phyloP scores from a whole-genome alignment of 2,797 vertebrate genomes.

The Tadarida brasiliensis region DNA sequence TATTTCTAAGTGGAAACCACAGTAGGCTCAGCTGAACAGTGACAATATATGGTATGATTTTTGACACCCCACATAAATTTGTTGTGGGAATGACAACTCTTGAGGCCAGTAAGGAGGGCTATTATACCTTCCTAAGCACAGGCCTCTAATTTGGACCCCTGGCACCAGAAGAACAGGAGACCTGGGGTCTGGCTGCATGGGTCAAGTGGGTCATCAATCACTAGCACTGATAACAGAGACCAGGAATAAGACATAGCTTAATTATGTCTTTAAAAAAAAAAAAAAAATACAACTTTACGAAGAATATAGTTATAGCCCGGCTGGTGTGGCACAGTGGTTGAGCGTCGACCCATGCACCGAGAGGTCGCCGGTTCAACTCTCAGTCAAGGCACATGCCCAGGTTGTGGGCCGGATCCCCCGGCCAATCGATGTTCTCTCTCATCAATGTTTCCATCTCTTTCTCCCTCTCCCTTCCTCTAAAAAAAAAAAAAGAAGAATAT shows the following conservation, averaged over 20 bases:
- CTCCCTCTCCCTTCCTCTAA: no score
- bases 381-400: no score
- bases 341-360: no score
- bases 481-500: background rate
- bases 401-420: no score
- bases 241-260: background rate
- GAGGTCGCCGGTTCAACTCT: no score
- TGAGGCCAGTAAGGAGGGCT: background rate
- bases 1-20: background rate
- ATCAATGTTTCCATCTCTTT: no score
- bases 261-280: background rate
- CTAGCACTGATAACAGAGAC: background rate
- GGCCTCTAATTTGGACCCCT: background rate
- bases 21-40: background rate
- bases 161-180: background rate
- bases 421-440: no score
- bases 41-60: background rate
- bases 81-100: background rate
- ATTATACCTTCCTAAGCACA: background rate
- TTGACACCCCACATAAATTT: background rate
- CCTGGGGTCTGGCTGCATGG: background rate
- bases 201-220: background rate
- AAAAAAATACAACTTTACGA: background rate
- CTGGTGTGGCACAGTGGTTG: no score
- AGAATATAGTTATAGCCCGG: background rate